phyloP scores from a whole-genome alignment of 2,113 vertebrate species.

The Scolopax mira region DNA sequence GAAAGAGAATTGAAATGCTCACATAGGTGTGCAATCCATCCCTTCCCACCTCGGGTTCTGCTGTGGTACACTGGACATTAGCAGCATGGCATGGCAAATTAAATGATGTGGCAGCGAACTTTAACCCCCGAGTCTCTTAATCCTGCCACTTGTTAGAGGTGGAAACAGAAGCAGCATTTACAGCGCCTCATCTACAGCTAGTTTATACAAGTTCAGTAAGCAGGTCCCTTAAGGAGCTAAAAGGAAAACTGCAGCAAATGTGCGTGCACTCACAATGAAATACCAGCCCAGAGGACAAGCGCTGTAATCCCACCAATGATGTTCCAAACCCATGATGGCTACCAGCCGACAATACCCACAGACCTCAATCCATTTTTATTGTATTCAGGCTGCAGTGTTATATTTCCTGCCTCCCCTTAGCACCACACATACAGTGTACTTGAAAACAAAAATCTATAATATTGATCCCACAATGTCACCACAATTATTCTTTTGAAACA shows the following conservation, averaged over 20 bases:
- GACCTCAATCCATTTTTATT: constrained; percentile 99
- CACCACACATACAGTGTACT: constrained; percentile 98
- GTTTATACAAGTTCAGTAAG: constrained; percentile 72
- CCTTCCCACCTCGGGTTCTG: not conserved
- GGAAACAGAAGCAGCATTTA: not conserved
- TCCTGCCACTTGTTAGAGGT: not conserved
- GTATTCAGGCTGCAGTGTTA: constrained; percentile 94
- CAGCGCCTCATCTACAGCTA: constrained; percentile 47
- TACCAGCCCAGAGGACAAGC: constrained; percentile 85
- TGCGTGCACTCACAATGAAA: constrained; percentile 69
- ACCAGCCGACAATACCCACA: constrained; percentile 91
- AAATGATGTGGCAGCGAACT: not conserved
- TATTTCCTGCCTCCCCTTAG: constrained; percentile 98
- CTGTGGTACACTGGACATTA: not conserved
- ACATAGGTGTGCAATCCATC: not conserved
- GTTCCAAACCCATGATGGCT: constrained; percentile 87
- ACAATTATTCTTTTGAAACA: constrained; percentile 99
- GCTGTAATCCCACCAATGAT: constrained; percentile 92
- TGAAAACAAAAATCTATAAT: constrained; percentile 99
- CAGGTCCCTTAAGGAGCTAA: constrained; percentile 70
- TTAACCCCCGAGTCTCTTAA: not conserved
- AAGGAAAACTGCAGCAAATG: constrained; percentile 67
- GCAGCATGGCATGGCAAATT: not conserved
- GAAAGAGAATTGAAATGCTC: not conserved
- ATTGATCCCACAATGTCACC: constrained; percentile 99